Percentiles rank a stretch among this genome's conserved stretches.
Evolutionary conservation across 2,113 vertebrate genomes (phyloP).

Genomic region (Eudyptes chrysolophus): DNA sequence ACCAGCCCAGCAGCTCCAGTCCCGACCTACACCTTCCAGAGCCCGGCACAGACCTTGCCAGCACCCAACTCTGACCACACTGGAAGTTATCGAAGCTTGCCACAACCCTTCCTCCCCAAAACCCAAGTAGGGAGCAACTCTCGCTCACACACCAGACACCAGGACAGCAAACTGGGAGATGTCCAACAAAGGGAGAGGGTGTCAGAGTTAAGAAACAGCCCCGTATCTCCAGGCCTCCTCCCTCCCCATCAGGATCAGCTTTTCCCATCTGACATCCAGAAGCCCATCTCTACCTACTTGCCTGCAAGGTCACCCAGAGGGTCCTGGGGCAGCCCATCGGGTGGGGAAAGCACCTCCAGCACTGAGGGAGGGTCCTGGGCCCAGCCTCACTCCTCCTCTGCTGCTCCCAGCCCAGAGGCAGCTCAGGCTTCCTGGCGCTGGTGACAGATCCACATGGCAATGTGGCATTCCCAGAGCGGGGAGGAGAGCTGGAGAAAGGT

Average conservation of each 20-base stretch:
- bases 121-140: background rate
- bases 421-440: background rate
- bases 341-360: background rate
- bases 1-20: background rate
- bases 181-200: background rate
- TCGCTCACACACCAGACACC: background rate
- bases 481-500: background rate
- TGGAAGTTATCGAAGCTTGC: background rate
- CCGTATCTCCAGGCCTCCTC: background rate
- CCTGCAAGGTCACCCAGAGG: background rate
- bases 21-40: background rate
- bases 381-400: background rate
- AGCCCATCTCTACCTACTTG: background rate
- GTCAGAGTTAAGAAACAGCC: background rate
- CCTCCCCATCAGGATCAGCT: background rate
- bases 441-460: background rate
- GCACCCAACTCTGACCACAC: background rate
- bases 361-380: background rate
- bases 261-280: background rate
- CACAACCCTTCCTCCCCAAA: background rate
- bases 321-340: accelerated
- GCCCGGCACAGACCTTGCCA: background rate
- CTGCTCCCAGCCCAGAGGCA: background rate
- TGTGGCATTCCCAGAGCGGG: accelerated
- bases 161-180: background rate